Evolutionary conservation across 1,140 invertebrate species (phyloP).

Genomic region (Fopius arisanus): DNA sequence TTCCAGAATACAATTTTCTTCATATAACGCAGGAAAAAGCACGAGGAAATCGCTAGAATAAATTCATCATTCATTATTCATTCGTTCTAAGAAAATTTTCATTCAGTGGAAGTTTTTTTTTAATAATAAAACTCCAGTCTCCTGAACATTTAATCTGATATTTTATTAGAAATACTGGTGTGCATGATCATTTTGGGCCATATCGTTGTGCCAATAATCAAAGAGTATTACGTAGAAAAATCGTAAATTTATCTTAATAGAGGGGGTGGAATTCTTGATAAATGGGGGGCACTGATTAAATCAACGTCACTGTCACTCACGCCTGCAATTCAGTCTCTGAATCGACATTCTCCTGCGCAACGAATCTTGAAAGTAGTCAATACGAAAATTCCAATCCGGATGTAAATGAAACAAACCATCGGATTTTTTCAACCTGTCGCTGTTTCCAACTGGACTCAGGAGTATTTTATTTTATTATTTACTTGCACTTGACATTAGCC

Average conservation of each 20-base stretch:
- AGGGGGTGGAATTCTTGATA: neutral
- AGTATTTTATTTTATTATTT: neutral
- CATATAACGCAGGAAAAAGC: too few relatives aligned
- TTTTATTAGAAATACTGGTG: constrained; percentile 2
- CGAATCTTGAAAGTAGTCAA: constrained; percentile 57
- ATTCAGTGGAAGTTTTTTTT: neutral
- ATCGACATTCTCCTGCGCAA: constrained; percentile 46
- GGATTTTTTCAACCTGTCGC: constrained; percentile 12
- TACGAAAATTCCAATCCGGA: constrained; percentile 42
- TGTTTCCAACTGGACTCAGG: constrained; percentile 22
- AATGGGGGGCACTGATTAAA: neutral
- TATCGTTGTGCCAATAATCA: constrained; percentile 36
- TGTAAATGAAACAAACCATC: constrained; percentile 10
- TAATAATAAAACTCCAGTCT: neutral
- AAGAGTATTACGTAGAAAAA: constrained; percentile 33
- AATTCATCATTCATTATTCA: too few relatives aligned
- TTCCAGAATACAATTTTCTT: too few relatives aligned
- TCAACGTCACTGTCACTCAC: neutral
- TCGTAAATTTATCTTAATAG: neutral
- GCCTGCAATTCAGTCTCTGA: constrained; percentile 16
- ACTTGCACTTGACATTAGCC: too few relatives aligned
- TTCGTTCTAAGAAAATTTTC: too few relatives aligned
- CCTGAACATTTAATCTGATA: neutral
- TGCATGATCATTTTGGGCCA: constrained; percentile 29
- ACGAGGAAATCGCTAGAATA: too few relatives aligned